Base-by-base conservation (phyloP, 2,113 vertebrate genomes). In the Picathartes gymnocephalus region DNA sequence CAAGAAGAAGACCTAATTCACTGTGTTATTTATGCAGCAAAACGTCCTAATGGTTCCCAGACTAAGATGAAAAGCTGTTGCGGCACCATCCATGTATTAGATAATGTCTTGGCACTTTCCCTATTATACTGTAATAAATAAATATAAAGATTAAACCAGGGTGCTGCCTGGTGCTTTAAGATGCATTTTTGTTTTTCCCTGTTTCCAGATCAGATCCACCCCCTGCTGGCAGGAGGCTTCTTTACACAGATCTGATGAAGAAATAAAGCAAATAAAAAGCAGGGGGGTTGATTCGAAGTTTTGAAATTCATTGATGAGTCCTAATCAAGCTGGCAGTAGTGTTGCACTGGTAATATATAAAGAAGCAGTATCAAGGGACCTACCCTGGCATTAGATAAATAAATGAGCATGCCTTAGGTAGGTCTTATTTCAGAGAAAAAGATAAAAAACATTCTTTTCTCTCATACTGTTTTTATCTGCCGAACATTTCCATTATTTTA, bases 1-100 rank as follows among this genome's bases (percentile, higher is more conserved):
- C 72, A 90, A 95, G 86, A 56, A 88, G 42, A 94, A 58, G 95
- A 96, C 96, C 97, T 95, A 96, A 93, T 51, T 92, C 91, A 51
- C 94, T 94, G 86, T 96, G 97, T 97, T 98, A 97, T 97, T 98
- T 96, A 96, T 97, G 95, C 95, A 98, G 96, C 87, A 98, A 96
- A 97, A 97, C 88, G 69, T 93, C 87, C 88, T 98, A 97, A 98
- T 98, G 74, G 91, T 97, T 98, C 97, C 97, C 97, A 98, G 97
- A 97, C 96, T 93, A 91, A 96, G 89, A 96, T 96, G 95, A 98
- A 98, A 98, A 97, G 84, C 82, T 92, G 28, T 44, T 81, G 81
- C 0, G 39, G 81, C 84, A 97, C 95, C 95, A 90, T 96, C 79
- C 60, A n/a, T 86, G 83, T 93, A 97, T 98, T 97, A 98, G 97